Percentiles rank a stretch among this genome's conserved stretches.
These are phyloP conservation scores for Drosophila quadrilineata DNA, from an alignment of 1,140 invertebrate genomes.

Conservation along the genomic window DNA sequence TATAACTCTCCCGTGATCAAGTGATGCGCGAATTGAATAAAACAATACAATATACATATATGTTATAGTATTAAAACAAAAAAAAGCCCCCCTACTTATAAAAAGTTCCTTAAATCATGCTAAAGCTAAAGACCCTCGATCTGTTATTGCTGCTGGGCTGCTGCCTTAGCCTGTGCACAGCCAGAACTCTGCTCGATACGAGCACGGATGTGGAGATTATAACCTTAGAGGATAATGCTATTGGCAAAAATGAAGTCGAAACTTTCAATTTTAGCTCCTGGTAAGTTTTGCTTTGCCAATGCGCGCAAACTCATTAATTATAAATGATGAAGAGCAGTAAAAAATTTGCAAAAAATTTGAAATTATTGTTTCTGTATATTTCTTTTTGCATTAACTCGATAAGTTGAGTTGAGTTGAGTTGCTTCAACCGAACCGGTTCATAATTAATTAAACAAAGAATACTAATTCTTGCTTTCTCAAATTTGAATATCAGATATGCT, in stretches of 20 bases:
- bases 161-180: slow-evolving; percentile 28
- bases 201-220: too few species aligned
- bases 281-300: slow-evolving; percentile 44
- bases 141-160: slow-evolving; percentile 31
- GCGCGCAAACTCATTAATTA: background rate
- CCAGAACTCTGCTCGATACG: slow-evolving; percentile 35
- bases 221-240: slow-evolving; percentile 33
- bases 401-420: too few species aligned
- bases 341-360: too few species aligned
- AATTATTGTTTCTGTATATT: too few species aligned
- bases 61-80: too few species aligned
- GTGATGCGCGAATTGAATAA: slow-evolving; percentile 5
- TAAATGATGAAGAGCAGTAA: too few species aligned
- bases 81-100: background rate
- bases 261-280: slow-evolving; percentile 44
- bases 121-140: slow-evolving; percentile 8
- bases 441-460: background rate
- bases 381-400: slow-evolving; percentile 11
- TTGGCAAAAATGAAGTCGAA: slow-evolving; percentile 25
- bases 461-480: slow-evolving; percentile 3
- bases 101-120: slow-evolving; percentile 28
- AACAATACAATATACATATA: too few species aligned
- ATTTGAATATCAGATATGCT: background rate
- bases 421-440: slow-evolving; percentile 27
- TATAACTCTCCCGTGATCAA: background rate